These are phyloP conservation scores for Copidosoma aretas DNA, from an alignment of 2,888 invertebrate genomes.

Conservation along the genomic window DNA sequence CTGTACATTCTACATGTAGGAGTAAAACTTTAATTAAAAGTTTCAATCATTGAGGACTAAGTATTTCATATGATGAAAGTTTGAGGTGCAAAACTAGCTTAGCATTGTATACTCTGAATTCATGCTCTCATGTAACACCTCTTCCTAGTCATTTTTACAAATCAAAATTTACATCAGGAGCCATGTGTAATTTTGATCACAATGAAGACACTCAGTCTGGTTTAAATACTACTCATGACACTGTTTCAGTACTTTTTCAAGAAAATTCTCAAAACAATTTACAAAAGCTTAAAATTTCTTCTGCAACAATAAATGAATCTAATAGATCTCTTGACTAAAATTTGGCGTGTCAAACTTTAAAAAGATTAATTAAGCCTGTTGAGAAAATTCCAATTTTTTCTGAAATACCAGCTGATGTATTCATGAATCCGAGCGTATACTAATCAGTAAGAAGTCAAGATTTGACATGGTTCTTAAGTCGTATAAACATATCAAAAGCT, in stretches of 20 bases:
- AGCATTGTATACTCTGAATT: conserved; percentile 23
- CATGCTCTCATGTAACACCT: conserved; percentile 8
- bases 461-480: conserved; percentile 22
- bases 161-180: neutral
- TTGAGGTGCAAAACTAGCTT: conserved; percentile 24
- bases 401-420: neutral
- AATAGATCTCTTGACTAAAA: conserved; percentile 5
- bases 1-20: conserved; percentile 30
- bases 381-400: neutral
- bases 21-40: conserved; percentile 30
- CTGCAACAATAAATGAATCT: neutral
- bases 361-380: conserved; percentile 15
- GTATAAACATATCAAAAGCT: conserved; percentile 12
- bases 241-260: conserved; percentile 24
- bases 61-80: conserved; percentile 38
- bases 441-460: too few relatives aligned
- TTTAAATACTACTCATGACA: conserved; percentile 17
- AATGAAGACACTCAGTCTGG: conserved; percentile 17
- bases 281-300: conserved; percentile 4
- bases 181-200: conserved; percentile 25
- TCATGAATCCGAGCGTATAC: too few relatives aligned
- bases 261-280: neutral
- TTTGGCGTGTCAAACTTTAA: conserved; percentile 23
- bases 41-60: conserved; percentile 30
- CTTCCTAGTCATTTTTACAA: conserved; percentile 9